Evolutionary conservation across 35 echinoderm and acorn worm species (phyloP).

Genomic region (Ophiothrix spiculata): DNA sequence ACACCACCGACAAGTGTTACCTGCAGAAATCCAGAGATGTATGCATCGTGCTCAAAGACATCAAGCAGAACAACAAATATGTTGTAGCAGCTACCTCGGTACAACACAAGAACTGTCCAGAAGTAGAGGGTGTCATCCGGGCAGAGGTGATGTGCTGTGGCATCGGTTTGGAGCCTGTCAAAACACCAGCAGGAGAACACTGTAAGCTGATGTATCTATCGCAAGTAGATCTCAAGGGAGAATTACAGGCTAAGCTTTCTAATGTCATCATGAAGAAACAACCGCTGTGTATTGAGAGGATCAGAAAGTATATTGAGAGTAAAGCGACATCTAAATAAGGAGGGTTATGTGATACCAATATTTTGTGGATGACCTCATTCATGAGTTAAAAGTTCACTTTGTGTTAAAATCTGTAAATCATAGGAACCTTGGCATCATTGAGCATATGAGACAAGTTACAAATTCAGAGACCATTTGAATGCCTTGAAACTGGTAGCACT

Average conservation of each 20-base stretch:
- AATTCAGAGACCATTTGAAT: too few relatives aligned
- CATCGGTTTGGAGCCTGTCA: slow-evolving; percentile 53
- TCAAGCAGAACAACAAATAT: slow-evolving; percentile 28
- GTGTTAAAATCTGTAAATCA: too few relatives aligned
- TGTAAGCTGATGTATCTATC: slow-evolving; percentile 48
- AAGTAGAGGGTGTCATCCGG: neutral
- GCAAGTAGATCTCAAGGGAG: slow-evolving; percentile 33
- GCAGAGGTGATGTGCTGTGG: slow-evolving; percentile 35
- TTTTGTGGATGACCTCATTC: too few relatives aligned
- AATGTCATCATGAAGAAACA: slow-evolving; percentile 37
- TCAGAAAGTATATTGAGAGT: too few relatives aligned
- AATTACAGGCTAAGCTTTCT: slow-evolving; percentile 21
- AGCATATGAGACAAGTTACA: too few relatives aligned
- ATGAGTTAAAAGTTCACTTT: too few relatives aligned
- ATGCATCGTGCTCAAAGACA: slow-evolving; percentile 39
- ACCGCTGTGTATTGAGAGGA: slow-evolving; percentile 36
- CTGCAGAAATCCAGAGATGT: slow-evolving; percentile 58
- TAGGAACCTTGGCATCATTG: too few relatives aligned
- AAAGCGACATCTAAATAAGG: too few relatives aligned
- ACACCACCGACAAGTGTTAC: slow-evolving; percentile 53
- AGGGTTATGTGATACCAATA: too few relatives aligned
- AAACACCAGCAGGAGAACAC: slow-evolving; percentile 48
- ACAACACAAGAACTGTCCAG: neutral
- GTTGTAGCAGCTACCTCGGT: slow-evolving; percentile 24
- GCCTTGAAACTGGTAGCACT: too few relatives aligned